Percentiles rank a stretch among this genome's conserved stretches.
phyloP scores from a whole-genome alignment of 2,888 invertebrate species.

The Xylocampa areola region DNA sequence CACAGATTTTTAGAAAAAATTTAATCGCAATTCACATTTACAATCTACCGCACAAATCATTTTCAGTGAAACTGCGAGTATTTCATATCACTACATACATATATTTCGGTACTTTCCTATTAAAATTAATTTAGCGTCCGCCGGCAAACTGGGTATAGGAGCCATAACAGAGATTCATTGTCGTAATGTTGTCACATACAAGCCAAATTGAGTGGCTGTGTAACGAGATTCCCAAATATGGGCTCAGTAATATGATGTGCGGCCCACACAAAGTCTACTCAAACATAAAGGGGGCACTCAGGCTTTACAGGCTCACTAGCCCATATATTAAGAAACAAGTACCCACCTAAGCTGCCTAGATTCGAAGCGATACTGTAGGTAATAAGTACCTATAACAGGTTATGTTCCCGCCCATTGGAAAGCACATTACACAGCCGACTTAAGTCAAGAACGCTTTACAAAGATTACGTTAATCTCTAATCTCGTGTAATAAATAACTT shows the following conservation, averaged over 20 bases:
- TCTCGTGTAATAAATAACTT: slow-evolving; percentile 42
- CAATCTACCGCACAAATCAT: background rate
- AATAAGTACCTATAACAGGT: slow-evolving; percentile 41
- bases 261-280: slow-evolving; percentile 46
- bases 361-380: slow-evolving; percentile 37
- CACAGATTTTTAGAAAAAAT: background rate
- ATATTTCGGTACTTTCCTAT: slow-evolving; percentile 21
- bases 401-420: slow-evolving; percentile 36
- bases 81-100: background rate
- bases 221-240: slow-evolving; percentile 56
- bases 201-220: slow-evolving; percentile 40
- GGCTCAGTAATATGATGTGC: slow-evolving; percentile 44
- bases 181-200: slow-evolving; percentile 44
- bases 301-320: slow-evolving; percentile 32
- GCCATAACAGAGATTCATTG: slow-evolving; percentile 47
- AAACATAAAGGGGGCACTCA: slow-evolving; percentile 27
- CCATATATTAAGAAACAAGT: slow-evolving; percentile 40
- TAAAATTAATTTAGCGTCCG: slow-evolving; percentile 41
- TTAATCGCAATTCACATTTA: background rate
- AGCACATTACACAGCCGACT: slow-evolving; percentile 31
- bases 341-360: slow-evolving; percentile 38
- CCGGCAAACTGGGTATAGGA: slow-evolving; percentile 33
- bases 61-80: background rate
- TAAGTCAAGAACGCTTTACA: slow-evolving; percentile 22
- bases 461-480: slow-evolving; percentile 45